Base-by-base conservation (phyloP, 1,140 invertebrate genomes). In the Panagrolaimus sp. region DNA sequence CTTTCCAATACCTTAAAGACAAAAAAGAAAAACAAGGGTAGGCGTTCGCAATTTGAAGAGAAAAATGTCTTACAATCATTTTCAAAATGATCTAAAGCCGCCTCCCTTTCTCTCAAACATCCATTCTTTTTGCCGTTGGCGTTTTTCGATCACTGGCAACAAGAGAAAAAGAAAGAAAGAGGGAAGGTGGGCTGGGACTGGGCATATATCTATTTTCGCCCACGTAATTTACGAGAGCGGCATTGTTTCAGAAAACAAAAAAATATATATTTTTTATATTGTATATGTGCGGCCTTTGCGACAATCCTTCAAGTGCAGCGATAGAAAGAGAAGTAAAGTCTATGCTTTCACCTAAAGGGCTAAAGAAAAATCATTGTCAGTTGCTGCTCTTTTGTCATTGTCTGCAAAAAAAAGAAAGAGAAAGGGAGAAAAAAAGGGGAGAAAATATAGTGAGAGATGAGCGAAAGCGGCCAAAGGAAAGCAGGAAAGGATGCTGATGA, bases 231-330 rank as follows among this genome's bases (percentile, higher is more conserved):
- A 21, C 21, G 15, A 58, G 52, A 58, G 52, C 52, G 52, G 52
- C 52, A 58, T 58, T 58, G 52, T 58, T 58, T 58, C 52, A 58
- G 52, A 58, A 58, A 38, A 38, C 32, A 38, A 38, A 38, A 38
- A 38, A 38, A 38, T 38, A 38, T n/a, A n/a, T 38, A 58, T 58
- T 26, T 58, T 58, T 58, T 21, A 21, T 21, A 58, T 58, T 58
- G 52, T 58, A 58, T 58, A n/a, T 58, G 52, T 28, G 52, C 52
- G 32, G 32, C 32, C 32, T 38, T 58, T 58, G 52, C 52, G 52
- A 58, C 52, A 58, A 21, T 58, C 52, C 17, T 58, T 58, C 52
- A 58, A 58, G 52, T 58, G 52, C 52, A 58, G 52, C 52, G 52
- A 58, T 58, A 58, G 52, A 48, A 3, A 4, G 32, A 38, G 7